A percentile compares a stretch with the other conserved stretches of the same genome.
phyloP scores from a whole-genome alignment of 2,113 vertebrate species.

The Zosterops hypoxanthus region DNA sequence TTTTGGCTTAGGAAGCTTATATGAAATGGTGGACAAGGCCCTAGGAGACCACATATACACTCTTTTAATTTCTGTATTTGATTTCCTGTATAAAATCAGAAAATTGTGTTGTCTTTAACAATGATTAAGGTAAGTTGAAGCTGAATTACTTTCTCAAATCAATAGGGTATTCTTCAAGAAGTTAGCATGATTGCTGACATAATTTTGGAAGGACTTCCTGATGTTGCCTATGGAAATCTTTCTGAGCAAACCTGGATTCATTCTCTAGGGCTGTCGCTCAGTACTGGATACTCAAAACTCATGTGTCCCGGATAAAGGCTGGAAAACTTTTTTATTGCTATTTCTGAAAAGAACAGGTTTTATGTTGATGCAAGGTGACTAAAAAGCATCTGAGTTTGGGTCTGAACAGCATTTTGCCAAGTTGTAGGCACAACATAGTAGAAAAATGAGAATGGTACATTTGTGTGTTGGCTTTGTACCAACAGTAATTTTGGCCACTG shows the following conservation, averaged over 20 bases:
- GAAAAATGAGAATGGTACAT: not conserved
- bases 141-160: not conserved
- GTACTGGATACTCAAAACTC: not conserved
- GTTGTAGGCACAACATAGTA: not conserved
- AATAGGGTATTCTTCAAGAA: not conserved
- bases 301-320: not conserved
- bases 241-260: not conserved
- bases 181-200: not conserved
- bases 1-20: not conserved
- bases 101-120: not conserved
- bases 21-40: not conserved
- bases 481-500: not conserved
- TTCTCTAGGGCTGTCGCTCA: not conserved
- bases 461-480: not conserved
- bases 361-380: not conserved
- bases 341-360: not conserved
- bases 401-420: not conserved
- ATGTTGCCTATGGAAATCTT: not conserved
- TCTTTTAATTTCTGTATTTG: not conserved
- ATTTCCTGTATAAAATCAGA: not conserved
- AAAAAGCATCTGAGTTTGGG: not conserved
- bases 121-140: not conserved
- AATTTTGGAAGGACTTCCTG: not conserved
- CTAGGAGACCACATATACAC: not conserved
- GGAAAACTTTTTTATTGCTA: not conserved